Evolutionary conservation across 1,140 invertebrate genomes (phyloP).

Genomic region (Cyphomyrmex costatus): DNA sequence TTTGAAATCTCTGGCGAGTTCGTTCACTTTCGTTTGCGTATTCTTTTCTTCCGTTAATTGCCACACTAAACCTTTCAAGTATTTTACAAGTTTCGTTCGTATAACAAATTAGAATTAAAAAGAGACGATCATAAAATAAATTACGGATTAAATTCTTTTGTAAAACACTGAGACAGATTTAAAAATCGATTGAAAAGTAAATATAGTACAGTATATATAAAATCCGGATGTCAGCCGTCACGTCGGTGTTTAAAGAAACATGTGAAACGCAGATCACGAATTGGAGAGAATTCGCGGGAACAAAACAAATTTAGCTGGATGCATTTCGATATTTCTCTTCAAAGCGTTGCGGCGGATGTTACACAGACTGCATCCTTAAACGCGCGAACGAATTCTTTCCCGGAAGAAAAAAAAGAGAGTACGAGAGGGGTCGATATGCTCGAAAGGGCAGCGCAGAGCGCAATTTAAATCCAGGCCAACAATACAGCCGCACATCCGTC

Average conservation of each 20-base stretch:
- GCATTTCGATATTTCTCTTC: neutral
- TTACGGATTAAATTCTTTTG: neutral
- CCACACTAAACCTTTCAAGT: neutral
- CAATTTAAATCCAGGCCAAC: slow-evolving; percentile 64
- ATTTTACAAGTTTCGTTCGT: slow-evolving; percentile 14
- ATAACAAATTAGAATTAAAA: neutral
- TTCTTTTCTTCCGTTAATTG: neutral
- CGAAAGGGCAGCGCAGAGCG: neutral
- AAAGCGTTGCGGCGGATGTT: neutral
- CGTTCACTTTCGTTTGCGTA: neutral
- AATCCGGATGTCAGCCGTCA: neutral
- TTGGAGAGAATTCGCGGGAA: neutral
- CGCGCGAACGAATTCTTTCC: neutral
- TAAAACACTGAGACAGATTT: neutral
- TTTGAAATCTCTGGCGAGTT: neutral
- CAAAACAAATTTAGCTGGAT: slow-evolving; percentile 4
- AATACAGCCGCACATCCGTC: slow-evolving; percentile 21
- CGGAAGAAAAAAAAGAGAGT: neutral
- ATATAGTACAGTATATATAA: neutral
- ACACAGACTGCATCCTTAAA: slow-evolving; percentile 15
- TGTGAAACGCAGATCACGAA: neutral
- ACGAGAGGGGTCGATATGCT: slow-evolving; percentile 5
- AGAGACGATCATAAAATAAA: neutral
- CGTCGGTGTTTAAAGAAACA: slow-evolving; percentile 17
- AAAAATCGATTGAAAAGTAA: neutral